Evolutionary conservation across 2,113 vertebrate genomes (phyloP).

Genomic region (Sinocyclocheilus maitianheensis): DNA sequence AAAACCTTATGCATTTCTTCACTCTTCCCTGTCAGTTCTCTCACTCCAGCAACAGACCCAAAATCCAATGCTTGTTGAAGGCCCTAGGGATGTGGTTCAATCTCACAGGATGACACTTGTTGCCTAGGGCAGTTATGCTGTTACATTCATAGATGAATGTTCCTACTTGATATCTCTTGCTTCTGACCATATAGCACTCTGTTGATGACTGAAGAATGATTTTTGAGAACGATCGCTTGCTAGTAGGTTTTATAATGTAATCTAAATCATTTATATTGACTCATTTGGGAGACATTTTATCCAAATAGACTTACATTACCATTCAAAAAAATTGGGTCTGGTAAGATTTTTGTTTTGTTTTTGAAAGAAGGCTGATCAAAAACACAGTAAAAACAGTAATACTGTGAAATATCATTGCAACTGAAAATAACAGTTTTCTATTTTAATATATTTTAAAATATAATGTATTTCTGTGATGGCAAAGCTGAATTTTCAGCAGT

Average conservation of each 20-base stretch:
- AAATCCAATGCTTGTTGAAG: slow-evolving; percentile 40
- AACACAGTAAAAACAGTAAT: too few species aligned
- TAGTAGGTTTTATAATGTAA: background rate
- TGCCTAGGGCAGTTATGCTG: slow-evolving; percentile 54
- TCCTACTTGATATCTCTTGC: background rate
- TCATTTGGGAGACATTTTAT: too few species aligned
- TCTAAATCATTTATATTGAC: too few species aligned
- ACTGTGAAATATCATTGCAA: too few species aligned
- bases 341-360: too few species aligned
- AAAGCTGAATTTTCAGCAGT: too few species aligned
- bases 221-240: background rate
- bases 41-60: slow-evolving; percentile 61
- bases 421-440: too few species aligned
- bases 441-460: too few species aligned
- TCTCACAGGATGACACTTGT: slow-evolving; percentile 67
- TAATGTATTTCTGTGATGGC: too few species aligned
- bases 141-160: background rate
- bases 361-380: too few species aligned
- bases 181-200: background rate
- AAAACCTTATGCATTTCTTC: slow-evolving; percentile 41
- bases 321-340: too few species aligned
- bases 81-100: slow-evolving; percentile 64
- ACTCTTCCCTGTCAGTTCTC: slow-evolving; percentile 48
- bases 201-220: background rate
- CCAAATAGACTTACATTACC: too few species aligned